Base-by-base conservation (phyloP, 2,888 invertebrate species). In the Drosophila formosana region DNA sequence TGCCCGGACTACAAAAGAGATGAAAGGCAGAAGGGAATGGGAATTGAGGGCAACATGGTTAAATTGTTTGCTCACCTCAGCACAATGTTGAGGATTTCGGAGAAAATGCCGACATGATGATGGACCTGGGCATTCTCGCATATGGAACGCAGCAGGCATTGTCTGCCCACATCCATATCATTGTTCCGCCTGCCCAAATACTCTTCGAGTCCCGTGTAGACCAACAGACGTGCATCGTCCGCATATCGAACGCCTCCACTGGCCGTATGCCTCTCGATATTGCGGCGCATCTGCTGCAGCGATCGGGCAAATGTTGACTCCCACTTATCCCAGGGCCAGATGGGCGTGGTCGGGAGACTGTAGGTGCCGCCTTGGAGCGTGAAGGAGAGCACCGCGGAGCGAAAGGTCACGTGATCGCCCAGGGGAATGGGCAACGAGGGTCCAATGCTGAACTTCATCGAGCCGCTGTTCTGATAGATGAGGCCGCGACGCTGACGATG, bases 291-390 rank as follows among this genome's bases (percentile, higher is more conserved):
- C 39, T 82, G 72, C 30, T 71, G 68, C 53, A 91, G 45, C 3
- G 89, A 87, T 53, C 91, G 72, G 25, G 89, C 90, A 55, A 88
- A 90, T 0, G 78, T 89, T 39, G 58, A 69, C 56, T 90, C 89
- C 91, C 91, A 92, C 69, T 89, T 91, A 34, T 91, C 89, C 91
- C 91, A 92, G 0, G 90, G 89, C 77, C 89, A 89, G 0, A 88
- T 66, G 1, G 92, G 91, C 5, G 66, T 73, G 0, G 82, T 76
- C 7, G 92, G 91, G 49, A 92, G 63, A 4, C 49, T 69, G 52
- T 90, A 91, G 45, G 80, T 81, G 3, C 91, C 89, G 1, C 90
- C 89, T 68, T 91, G 91, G n/a, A 92, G 46, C 18, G 63, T 88
- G 28, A 72, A 89, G 8, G 88, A 85, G 32, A 86, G 86, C n/a